Evolutionary conservation across 2,113 vertebrate genomes (phyloP).

Genomic region (Sylvilagus bachmani): DNA sequence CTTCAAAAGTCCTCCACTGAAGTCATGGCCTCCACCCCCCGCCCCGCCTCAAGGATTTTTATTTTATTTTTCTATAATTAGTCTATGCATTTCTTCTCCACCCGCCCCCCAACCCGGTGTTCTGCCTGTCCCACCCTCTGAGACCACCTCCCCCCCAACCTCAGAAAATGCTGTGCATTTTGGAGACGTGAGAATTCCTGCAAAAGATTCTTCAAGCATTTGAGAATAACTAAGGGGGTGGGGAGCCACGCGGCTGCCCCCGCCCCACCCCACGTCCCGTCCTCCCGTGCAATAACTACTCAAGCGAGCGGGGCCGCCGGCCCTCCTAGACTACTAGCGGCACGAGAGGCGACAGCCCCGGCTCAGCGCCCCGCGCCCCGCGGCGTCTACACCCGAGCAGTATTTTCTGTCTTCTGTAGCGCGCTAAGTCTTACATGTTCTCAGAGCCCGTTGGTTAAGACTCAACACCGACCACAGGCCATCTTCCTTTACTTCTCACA

Average conservation of each 20-base stretch:
- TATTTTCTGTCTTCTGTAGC: constrained; percentile 92
- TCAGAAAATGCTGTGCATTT: constrained; percentile 81
- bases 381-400: constrained; percentile 92
- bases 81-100: constrained; percentile 86
- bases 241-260: too few relatives aligned
- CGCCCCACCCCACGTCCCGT: too few relatives aligned
- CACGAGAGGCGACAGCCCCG: constrained; percentile 89
- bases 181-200: constrained; percentile 71
- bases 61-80: constrained; percentile 69
- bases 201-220: constrained; percentile 80
- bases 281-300: constrained; percentile 91
- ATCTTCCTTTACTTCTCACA: constrained; percentile 83
- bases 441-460: constrained; percentile 90
- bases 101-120: constrained; percentile 65
- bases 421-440: constrained; percentile 92
- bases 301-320: constrained; percentile 80
- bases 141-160: constrained; percentile 36
- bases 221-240: constrained; percentile 68
- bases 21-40: not conserved
- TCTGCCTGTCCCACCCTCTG: constrained; percentile 75
- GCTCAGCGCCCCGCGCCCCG: constrained; percentile 87
- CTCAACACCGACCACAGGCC: constrained; percentile 88
- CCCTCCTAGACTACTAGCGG: constrained; percentile 90
- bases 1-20: constrained; percentile 47
- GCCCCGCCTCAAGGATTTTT: constrained; percentile 30